These are phyloP conservation scores for Lindbergichthys nudifrons DNA, from an alignment of 2,797 vertebrate genomes.

Conservation along the genomic window DNA sequence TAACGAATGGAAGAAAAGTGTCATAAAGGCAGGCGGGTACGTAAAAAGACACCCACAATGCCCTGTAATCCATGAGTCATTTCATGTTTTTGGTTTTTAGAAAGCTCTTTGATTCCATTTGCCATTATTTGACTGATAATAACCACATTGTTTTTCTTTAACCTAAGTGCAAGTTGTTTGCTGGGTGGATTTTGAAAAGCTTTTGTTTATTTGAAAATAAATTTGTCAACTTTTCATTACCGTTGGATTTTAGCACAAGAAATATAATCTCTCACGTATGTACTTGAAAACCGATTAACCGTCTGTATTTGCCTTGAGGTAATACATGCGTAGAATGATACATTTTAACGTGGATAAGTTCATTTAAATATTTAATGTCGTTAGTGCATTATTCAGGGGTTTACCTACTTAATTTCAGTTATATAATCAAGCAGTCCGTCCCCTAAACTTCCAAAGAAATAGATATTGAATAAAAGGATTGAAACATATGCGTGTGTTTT, in stretches of 20 bases:
- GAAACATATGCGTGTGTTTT: background rate
- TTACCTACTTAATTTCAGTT: background rate
- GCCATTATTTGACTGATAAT: constrained; percentile 10
- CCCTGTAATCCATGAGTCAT: constrained; percentile 19
- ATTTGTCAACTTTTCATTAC: background rate
- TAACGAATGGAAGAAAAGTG: background rate
- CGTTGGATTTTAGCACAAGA: background rate
- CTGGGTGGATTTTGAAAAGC: background rate
- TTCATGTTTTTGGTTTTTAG: constrained; percentile 2
- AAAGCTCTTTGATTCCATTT: background rate
- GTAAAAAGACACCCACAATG: background rate
- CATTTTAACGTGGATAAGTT: too few species aligned
- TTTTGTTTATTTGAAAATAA: background rate
- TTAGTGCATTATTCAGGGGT: too few species aligned
- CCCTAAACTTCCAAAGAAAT: background rate
- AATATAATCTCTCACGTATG: background rate
- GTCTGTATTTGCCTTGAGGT: background rate
- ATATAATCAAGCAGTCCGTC: background rate
- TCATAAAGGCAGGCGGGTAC: too few species aligned
- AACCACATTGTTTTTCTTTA: background rate
- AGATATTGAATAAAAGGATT: background rate
- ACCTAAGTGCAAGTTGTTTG: background rate
- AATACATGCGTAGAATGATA: background rate
- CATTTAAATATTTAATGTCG: too few species aligned
- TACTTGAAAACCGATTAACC: background rate